Conservation (phyloP, 2,797 vertebrate genomes). For the Diglossa cyanea region DNA sequence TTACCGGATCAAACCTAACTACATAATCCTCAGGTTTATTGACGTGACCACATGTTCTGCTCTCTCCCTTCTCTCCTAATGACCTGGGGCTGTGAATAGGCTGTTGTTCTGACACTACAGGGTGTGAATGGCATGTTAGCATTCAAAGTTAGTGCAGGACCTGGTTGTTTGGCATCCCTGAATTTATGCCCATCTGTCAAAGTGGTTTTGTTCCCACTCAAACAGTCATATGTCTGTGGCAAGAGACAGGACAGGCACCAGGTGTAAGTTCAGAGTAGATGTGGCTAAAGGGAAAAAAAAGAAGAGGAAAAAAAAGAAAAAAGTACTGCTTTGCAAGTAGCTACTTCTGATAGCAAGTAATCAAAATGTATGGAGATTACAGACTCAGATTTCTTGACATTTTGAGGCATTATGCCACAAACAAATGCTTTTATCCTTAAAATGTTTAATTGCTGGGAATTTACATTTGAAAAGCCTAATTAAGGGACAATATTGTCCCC, state of each 20-base stretch:
- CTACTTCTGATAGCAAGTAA: constrained; percentile 30
- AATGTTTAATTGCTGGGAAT: constrained; percentile 27
- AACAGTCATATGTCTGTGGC: neutral
- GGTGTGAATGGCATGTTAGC: neutral
- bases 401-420: constrained; percentile 53
- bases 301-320: accelerated
- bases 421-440: constrained; percentile 46
- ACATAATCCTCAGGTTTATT: neutral
- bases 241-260: neutral
- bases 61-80: neutral
- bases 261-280: neutral
- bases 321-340: constrained; percentile 4
- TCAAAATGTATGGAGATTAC: constrained; percentile 48
- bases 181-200: constrained; percentile 29
- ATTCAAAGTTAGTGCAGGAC: constrained; percentile 25
- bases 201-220: constrained; percentile 32
- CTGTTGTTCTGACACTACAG: neutral
- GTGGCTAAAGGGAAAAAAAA: neutral
- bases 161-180: constrained; percentile 7
- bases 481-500: constrained; percentile 38
- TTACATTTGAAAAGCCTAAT: constrained; percentile 65
- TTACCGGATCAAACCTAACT: neutral
- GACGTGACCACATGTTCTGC: neutral
- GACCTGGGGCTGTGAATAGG: neutral
- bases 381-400: constrained; percentile 56